Base-by-base conservation (phyloP, 2,797 vertebrate genomes). In the Leptodactylus fallax region DNA sequence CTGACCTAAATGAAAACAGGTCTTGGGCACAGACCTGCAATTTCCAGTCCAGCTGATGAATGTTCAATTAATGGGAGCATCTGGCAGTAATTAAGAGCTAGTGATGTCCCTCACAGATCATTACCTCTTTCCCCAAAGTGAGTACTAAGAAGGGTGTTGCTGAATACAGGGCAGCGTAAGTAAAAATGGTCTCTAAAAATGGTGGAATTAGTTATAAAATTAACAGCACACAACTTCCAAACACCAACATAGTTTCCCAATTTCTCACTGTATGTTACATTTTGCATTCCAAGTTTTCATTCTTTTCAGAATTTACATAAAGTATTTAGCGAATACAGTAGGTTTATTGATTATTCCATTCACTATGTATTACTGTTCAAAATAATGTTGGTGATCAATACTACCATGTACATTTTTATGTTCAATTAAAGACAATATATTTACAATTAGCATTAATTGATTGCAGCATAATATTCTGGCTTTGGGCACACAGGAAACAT, bases 31-130 rank as follows among this genome's bases (percentile, higher is more conserved):
- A 83, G 81, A 87, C 71, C 47, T 87, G 86, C 60, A 78, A 58
- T 78, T 83, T 83, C 17, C 71, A 87, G 21, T 76, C 81, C 17
- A 63, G 55, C 69, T 69, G 76, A 88, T 80, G 51, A 79, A 71
- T 19, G 76, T 71, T 76, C 78, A 88, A 69, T 88, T 81, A 88
- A 85, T 81, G 49, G 51, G 23, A 85, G 83, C 87, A 88, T 85
- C 87, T 88, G 83, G 87, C 56, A 56, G 79, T 88, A 88, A 88
- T 88, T 85, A 85, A 81, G 78, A 27, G n/a, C 78, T 81, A 88
- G 78, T 67, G 58, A 88, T 63, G 78, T 81, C 67, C 49, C 76
- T 85, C 56, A 88, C 83, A 85, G 55, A 85, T 85, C 83, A 88
- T 88, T 88, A 81, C 56, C 69, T 61, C 51, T 6, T 51, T 55